phyloP scores from a whole-genome alignment of 2,113 vertebrate species.

The Strix aluco region DNA sequence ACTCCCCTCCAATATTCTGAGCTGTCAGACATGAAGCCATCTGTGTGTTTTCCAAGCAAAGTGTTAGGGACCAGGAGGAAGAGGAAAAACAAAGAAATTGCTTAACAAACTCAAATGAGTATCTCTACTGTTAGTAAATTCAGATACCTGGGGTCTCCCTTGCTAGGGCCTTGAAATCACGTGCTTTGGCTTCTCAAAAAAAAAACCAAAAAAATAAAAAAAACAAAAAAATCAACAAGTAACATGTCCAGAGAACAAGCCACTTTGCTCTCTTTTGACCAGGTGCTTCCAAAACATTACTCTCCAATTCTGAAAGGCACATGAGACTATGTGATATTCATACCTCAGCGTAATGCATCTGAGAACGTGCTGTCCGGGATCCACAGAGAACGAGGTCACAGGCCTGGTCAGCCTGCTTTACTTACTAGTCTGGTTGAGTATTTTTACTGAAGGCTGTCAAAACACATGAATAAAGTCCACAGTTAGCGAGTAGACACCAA shows the following conservation, averaged over 20 bases:
- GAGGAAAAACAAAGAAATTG: background rate
- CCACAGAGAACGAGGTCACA: background rate
- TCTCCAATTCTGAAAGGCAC: background rate
- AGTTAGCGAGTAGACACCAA: accelerated
- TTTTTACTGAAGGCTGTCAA: background rate
- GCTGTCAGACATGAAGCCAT: background rate
- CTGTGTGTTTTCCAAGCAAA: background rate
- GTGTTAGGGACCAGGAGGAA: background rate
- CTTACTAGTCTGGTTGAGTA: no score
- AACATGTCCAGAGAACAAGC: background rate
- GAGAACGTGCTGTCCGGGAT: background rate
- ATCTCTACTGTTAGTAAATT: background rate
- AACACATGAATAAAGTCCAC: background rate
- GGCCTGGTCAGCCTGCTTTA: background rate
- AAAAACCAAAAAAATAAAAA: background rate
- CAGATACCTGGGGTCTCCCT: background rate
- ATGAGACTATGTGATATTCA: accelerated
- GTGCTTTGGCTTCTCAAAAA: background rate
- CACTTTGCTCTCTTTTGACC: background rate
- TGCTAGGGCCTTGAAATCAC: background rate
- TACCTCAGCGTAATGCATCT: background rate
- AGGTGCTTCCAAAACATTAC: background rate
- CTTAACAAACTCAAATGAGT: background rate
- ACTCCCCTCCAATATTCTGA: background rate
- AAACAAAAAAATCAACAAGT: background rate